Evolutionary conservation across 2,113 vertebrate genomes (phyloP).

Genomic region (Rhagologus leucostigma): DNA sequence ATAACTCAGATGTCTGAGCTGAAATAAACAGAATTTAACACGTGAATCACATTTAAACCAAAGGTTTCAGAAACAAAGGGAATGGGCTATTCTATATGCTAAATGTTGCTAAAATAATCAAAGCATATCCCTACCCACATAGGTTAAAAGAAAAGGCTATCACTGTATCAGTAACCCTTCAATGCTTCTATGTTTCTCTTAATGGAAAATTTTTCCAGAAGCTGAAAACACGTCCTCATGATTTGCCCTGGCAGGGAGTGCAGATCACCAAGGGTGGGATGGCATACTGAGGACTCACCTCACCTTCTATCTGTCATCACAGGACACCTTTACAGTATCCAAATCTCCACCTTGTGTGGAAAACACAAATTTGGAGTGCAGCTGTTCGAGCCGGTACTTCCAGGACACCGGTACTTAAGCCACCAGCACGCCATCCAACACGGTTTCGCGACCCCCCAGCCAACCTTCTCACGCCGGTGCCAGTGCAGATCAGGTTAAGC

Average conservation of each 20-base stretch:
- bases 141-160: neutral
- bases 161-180: neutral
- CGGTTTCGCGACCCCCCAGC: accelerated
- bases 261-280: neutral
- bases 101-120: neutral
- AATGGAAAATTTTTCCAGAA: neutral
- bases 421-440: neutral
- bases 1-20: neutral
- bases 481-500: accelerated
- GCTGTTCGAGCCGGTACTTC: neutral
- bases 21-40: neutral
- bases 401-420: neutral
- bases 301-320: accelerated
- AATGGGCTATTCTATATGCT: neutral
- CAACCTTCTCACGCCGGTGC: accelerated
- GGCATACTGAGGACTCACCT: neutral
- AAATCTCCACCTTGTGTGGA: neutral
- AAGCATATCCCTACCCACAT: neutral
- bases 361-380: neutral
- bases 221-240: accelerated
- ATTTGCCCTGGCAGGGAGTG: neutral
- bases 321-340: accelerated
- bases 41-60: neutral
- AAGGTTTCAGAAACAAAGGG: neutral
- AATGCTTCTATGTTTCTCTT: neutral